These are phyloP conservation scores for Polia nebulosa DNA, from an alignment of 2,888 invertebrate genomes.

Conservation along the genomic window DNA sequence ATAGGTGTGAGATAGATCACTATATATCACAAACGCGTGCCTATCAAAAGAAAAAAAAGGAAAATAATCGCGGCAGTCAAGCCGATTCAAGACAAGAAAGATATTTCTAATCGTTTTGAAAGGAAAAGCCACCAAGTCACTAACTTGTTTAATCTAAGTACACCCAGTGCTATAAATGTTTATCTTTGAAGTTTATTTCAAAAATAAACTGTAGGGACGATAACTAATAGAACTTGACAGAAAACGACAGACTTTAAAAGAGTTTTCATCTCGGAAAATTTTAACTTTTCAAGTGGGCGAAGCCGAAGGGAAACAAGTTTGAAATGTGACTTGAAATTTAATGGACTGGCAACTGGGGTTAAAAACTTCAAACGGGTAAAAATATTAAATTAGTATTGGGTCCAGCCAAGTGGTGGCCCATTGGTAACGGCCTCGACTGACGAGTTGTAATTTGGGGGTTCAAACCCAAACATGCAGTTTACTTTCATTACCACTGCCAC, in stretches of 20 bases:
- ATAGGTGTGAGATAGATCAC: too few species aligned
- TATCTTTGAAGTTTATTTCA: slow-evolving; percentile 22
- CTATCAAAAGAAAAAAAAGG: too few species aligned
- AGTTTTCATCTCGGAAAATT: slow-evolving; percentile 21
- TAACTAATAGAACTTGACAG: slow-evolving; percentile 16
- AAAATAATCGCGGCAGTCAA: not conserved
- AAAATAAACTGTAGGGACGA: slow-evolving; percentile 14
- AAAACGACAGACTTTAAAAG: not conserved
- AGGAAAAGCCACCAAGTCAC: not conserved
- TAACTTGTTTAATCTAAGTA: not conserved
- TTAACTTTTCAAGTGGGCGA: slow-evolving; percentile 20
- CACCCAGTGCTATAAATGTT: slow-evolving; percentile 7
- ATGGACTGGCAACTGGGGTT: not conserved
- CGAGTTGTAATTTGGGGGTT: too few species aligned
- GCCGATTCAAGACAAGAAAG: not conserved
- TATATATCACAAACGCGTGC: too few species aligned
- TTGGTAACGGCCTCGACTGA: too few species aligned
- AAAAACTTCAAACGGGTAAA: not conserved
- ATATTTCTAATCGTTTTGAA: not conserved
- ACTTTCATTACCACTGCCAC: too few species aligned
- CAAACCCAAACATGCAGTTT: too few species aligned
- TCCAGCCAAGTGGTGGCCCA: too few species aligned
- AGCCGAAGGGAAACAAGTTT: not conserved
- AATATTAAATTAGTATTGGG: not conserved
- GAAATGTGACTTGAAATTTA: slow-evolving; percentile 9